Conservation (phyloP, 2,113 vertebrate genomes). For the Spilogale gracilis region DNA sequence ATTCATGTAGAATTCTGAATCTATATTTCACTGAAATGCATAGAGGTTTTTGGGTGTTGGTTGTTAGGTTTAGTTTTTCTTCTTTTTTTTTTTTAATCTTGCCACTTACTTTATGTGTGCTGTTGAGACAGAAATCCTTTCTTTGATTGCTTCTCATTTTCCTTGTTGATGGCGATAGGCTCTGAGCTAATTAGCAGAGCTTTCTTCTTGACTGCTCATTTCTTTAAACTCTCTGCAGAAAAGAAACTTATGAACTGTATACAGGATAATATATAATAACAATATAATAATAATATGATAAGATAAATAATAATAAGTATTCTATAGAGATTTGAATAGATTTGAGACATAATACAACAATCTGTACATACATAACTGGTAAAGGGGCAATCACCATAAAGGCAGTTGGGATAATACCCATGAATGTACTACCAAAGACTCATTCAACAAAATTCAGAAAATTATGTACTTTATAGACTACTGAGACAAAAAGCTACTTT, state of each 20-base stretch:
- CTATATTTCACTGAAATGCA: constrained; percentile 12
- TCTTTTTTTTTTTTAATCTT: constrained; percentile 78
- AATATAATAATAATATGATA: not conserved
- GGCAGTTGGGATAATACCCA: not conserved
- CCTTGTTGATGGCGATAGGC: constrained; percentile 76
- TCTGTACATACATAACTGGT: constrained; percentile 36
- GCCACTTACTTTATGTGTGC: constrained; percentile 67
- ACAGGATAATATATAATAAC: constrained; percentile 70
- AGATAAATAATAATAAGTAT: constrained; percentile 54
- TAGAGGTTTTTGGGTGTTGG: constrained; percentile 33
- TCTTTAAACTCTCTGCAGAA: constrained; percentile 82
- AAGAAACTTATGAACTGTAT: constrained; percentile 72
- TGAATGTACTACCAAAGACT: not conserved
- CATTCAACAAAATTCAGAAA: not conserved
- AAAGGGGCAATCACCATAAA: constrained; percentile 31
- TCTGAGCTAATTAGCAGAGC: constrained; percentile 83
- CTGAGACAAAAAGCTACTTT: constrained; percentile 24
- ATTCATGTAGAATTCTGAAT: not conserved
- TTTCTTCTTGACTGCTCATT: constrained; percentile 80
- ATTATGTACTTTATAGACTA: not conserved
- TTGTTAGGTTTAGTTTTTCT: constrained; percentile 75
- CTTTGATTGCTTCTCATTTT: constrained; percentile 82
- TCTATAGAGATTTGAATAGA: constrained; percentile 58
- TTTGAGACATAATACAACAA: not conserved
- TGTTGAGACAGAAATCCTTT: constrained; percentile 79